Base-by-base conservation (phyloP, 2,888 invertebrate genomes). In the Microchrysa polita region DNA sequence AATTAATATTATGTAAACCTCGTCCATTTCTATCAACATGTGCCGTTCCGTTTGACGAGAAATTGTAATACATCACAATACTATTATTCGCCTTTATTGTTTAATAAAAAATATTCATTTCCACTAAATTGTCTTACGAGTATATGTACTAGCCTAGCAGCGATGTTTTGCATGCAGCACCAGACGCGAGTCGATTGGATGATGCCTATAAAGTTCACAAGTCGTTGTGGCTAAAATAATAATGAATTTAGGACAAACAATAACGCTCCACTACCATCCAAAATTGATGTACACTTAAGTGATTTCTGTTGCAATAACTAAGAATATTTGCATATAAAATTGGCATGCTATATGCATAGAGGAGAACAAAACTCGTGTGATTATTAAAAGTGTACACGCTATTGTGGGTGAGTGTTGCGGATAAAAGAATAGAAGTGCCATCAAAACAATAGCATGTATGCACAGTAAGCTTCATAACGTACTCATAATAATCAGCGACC, bases 271-370 rank as follows among this genome's bases (percentile, higher is more conserved):
- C n/a, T n/a, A n/a, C 27, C 27, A 7, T 34, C 27, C 27, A 34
- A 34, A 34, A 34, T 34, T 34, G 27, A 34, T 34, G 27, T 34
- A 34, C n/a, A n/a, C 48, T n/a, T 48, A 4, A 48, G 48, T 48
- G 48, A 48, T 48, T 48, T n/a, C 12, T n/a, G 16, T 48, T 48
- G 48, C 48, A 48, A n/a, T 48, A 48, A 48, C 12, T 48, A 48
- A 48, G 16, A 48, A 48, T 48, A 48, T 48, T 48, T 7, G 27
- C 27, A 34, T 34, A 34, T 34, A 7, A 5, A 48, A 2, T 5
- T 48, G 16, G 16, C 4, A 48, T 48, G 16, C 12, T 7, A 48
- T 48, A 48, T 48, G 48, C 14, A 48, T n/a, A n/a, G n/a, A n/a
- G n/a, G n/a, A n/a, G n/a, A n/a, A n/a, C n/a, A n/a, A 48, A 10